Conservation (phyloP, 2,797 vertebrate genomes). For the Triplophysa bombifrons region DNA sequence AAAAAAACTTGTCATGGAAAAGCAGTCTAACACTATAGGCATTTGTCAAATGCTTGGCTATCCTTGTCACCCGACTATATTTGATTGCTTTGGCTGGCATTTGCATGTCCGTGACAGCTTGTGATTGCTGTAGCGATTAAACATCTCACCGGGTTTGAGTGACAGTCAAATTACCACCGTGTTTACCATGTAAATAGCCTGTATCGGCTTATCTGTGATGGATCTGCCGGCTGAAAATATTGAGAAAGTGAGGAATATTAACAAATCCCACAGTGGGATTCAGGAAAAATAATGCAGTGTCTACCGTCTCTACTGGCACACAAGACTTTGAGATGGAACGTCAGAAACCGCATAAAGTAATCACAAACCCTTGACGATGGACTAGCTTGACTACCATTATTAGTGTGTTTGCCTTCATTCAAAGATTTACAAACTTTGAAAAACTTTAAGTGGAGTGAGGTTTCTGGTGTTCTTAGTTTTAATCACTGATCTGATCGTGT, state of each 20-base stretch:
- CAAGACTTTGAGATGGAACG: not conserved
- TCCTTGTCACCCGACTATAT: constrained; percentile 24
- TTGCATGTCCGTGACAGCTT: constrained; percentile 31
- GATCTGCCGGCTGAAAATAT: constrained; percentile 44
- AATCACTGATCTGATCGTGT: not conserved
- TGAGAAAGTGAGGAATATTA: constrained; percentile 62
- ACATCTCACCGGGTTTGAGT: constrained; percentile 55
- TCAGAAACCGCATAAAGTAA: constrained; percentile 18
- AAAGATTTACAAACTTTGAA: not conserved
- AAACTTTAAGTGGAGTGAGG: not conserved
- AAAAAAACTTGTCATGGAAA: not conserved
- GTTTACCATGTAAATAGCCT: constrained; percentile 50
- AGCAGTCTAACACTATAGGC: not conserved
- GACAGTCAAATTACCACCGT: constrained; percentile 59
- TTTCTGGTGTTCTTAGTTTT: constrained; percentile 2
- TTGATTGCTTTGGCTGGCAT: constrained; percentile 45
- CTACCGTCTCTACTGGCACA: constrained; percentile 26
- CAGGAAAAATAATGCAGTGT: constrained; percentile 4
- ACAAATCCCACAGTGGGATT: constrained; percentile 1
- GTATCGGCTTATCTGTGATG: constrained; percentile 49
- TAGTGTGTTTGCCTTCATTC: constrained; percentile 24
- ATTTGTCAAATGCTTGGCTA: constrained; percentile 14
- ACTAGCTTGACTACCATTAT: constrained; percentile 39
- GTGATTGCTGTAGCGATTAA: constrained; percentile 34
- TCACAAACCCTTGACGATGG: constrained; percentile 25